A percentile compares a stretch with the other conserved stretches of the same genome.
Evolutionary conservation across 2,888 invertebrate genomes (phyloP).

Genomic region (Tenthredo mesomela): DNA sequence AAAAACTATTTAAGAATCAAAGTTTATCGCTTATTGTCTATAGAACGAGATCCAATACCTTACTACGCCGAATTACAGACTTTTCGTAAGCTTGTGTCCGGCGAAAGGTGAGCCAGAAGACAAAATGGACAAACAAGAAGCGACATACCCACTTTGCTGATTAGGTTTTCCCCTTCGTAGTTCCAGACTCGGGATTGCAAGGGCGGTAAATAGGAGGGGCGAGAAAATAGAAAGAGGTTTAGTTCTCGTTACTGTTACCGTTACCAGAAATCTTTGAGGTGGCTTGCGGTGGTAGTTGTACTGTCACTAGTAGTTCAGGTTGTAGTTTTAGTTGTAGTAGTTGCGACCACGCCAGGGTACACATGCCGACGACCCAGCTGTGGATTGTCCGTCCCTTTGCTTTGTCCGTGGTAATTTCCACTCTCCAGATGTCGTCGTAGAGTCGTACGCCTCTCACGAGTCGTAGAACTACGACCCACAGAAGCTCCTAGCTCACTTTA

Average conservation of each 20-base stretch:
- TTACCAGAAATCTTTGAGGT: constrained; percentile 29
- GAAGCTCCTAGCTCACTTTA: background rate
- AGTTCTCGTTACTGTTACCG: constrained; percentile 1
- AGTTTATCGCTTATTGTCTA: background rate
- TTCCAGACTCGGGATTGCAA: background rate
- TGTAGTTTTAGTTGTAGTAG: background rate
- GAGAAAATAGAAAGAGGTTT: constrained; percentile 29
- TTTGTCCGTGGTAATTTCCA: constrained; percentile 37
- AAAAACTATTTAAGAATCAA: background rate
- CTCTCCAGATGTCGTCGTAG: constrained; percentile 33
- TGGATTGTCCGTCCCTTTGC: constrained; percentile 43
- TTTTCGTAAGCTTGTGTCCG: background rate
- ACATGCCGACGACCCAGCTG: constrained; percentile 35
- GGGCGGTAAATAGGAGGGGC: background rate
- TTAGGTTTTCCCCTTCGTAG: constrained; percentile 37
- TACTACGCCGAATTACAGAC: background rate
- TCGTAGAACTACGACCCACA: background rate
- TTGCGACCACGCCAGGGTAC: constrained; percentile 19
- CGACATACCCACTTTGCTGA: constrained; percentile 54
- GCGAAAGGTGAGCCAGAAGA: constrained; percentile 29
- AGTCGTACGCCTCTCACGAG: background rate
- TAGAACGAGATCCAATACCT: background rate
- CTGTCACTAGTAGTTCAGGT: background rate
- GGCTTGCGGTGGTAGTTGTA: constrained; percentile 12
- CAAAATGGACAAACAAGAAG: constrained; percentile 38